phyloP scores from a whole-genome alignment of 1,140 invertebrate species.

The Odontomachus brunneus region DNA sequence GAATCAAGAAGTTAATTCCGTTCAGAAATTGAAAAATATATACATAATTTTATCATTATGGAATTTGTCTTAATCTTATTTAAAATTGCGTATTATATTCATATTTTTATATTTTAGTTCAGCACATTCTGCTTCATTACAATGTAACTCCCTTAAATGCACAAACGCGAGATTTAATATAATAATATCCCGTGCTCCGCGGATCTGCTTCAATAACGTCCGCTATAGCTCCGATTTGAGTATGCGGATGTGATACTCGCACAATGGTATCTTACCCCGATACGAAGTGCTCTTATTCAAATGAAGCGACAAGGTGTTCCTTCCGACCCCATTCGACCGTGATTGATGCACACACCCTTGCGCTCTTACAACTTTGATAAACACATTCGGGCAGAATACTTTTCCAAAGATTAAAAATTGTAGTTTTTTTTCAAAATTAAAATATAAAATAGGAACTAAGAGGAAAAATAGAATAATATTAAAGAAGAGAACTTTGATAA shows the following conservation, averaged over 20 bases:
- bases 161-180: constrained; percentile 53
- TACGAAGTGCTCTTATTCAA: constrained; percentile 56
- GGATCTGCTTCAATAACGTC: constrained; percentile 51
- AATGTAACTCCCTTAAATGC: constrained; percentile 7
- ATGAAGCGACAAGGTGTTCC: constrained; percentile 53
- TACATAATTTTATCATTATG: too few species aligned
- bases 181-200: constrained; percentile 44
- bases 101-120: neutral
- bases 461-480: neutral
- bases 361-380: constrained; percentile 19
- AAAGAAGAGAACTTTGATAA: neutral
- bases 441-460: too few species aligned
- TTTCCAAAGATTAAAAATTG: neutral
- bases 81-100: neutral
- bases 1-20: neutral
- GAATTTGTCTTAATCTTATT: neutral
- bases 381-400: neutral
- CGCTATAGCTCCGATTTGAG: constrained; percentile 50
- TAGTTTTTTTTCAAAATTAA: neutral
- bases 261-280: constrained; percentile 52
- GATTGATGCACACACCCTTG: constrained; percentile 15
- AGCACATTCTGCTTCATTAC: neutral
- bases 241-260: constrained; percentile 50
- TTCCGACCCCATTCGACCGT: constrained; percentile 42
- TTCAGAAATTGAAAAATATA: neutral